These are phyloP conservation scores for Pluvianellus socialis DNA, from an alignment of 2,113 vertebrate species.

Conservation along the genomic window DNA sequence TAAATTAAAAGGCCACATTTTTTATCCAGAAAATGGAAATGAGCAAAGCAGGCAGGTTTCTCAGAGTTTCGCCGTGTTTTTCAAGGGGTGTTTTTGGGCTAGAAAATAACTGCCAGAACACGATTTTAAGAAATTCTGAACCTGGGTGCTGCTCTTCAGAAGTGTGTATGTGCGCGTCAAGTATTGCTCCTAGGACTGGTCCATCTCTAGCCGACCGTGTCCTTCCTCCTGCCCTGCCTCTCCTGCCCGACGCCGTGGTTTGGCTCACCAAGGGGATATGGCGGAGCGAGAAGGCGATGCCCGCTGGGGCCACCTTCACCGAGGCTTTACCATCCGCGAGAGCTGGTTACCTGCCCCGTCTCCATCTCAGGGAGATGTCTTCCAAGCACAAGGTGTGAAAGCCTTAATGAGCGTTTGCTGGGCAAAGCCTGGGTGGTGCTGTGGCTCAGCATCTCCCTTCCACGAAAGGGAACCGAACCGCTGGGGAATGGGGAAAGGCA, in stretches of 20 bases:
- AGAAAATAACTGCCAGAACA: not conserved
- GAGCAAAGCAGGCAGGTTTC: not conserved
- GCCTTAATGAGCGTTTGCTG: not conserved
- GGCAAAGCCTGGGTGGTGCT: not conserved
- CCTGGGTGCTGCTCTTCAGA: not conserved
- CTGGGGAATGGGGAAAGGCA: not conserved
- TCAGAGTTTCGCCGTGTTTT: not conserved
- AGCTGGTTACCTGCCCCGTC: fast-evolving
- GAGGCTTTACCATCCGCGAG: fast-evolving
- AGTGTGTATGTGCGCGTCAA: not conserved
- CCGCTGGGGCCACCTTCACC: not conserved
- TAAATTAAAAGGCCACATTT: not conserved
- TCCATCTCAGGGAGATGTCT: not conserved
- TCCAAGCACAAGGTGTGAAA: not conserved
- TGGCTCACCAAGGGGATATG: not conserved
- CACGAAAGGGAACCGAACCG: fast-evolving
- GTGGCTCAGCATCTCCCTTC: not conserved
- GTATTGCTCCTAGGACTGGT: not conserved
- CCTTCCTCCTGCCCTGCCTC: not conserved
- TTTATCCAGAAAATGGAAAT: not conserved
- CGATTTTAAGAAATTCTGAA: constrained; percentile 11
- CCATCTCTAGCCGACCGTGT: not conserved
- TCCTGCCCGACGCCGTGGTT: fast-evolving
- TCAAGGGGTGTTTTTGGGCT: not conserved
- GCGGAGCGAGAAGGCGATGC: not conserved